Evolutionary conservation across 2,888 invertebrate genomes (phyloP).

Genomic region (Mesoligia furuncula): DNA sequence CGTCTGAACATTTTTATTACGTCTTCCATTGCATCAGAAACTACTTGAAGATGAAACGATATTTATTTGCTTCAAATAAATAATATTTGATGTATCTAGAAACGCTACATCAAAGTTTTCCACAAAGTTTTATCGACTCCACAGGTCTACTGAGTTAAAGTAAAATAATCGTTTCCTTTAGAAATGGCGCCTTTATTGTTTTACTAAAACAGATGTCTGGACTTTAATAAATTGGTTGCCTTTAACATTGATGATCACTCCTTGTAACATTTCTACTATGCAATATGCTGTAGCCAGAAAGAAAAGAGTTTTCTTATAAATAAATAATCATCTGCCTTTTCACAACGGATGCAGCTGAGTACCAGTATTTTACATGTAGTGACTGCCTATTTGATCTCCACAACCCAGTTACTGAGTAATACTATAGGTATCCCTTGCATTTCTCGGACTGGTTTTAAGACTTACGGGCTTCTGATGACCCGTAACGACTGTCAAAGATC

Average conservation of each 20-base stretch:
- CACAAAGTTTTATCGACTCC: not conserved
- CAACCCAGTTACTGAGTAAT: not conserved
- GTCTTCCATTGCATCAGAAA: conserved; percentile 1
- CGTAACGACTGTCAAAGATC: not conserved
- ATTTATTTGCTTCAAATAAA: conserved; percentile 25
- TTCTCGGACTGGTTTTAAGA: not conserved
- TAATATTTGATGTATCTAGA: conserved; percentile 6
- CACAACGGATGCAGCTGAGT: not conserved
- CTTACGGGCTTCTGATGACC: not conserved
- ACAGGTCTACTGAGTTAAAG: too few species aligned
- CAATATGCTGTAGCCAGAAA: not conserved
- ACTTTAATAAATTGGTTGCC: not conserved
- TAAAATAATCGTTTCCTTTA: not conserved
- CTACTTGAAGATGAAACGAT: conserved; percentile 21
- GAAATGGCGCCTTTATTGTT: too few species aligned
- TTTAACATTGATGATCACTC: not conserved
- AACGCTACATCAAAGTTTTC: not conserved
- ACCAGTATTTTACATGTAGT: too few species aligned
- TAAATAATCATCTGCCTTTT: not conserved
- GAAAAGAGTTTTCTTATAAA: not conserved
- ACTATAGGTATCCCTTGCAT: not conserved
- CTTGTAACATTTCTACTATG: not conserved
- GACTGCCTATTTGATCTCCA: too few species aligned
- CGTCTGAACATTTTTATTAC: conserved; percentile 35
- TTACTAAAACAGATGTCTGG: not conserved